Evolutionary conservation across 2,113 vertebrate genomes (phyloP).

Genomic region (Camelus bactrianus): DNA sequence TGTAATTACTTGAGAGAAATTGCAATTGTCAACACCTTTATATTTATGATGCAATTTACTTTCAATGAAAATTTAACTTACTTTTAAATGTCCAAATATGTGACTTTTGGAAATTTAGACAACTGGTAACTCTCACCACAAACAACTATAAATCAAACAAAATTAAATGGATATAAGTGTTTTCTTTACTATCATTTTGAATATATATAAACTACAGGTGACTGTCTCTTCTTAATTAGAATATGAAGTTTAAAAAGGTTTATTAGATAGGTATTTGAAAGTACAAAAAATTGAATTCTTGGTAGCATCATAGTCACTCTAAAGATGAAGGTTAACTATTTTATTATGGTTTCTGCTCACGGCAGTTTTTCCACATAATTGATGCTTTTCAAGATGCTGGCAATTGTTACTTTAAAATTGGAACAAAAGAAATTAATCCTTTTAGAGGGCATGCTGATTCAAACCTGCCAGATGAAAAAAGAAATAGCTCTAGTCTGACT

Average conservation of each 20-base stretch:
- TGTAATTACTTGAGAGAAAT: conserved; percentile 31
- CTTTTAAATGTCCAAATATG: conserved; percentile 14
- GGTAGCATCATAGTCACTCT: not conserved
- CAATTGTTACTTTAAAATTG: conserved; percentile 66
- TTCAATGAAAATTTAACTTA: conserved; percentile 24
- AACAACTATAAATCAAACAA: not conserved
- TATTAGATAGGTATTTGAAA: conserved; percentile 20
- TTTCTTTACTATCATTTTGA: conserved; percentile 24
- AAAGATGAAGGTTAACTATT: conserved; percentile 55
- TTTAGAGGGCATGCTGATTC: conserved; percentile 43
- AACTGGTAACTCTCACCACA: not conserved
- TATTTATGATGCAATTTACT: conserved; percentile 25
- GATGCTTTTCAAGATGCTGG: conserved; percentile 46
- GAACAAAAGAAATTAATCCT: conserved; percentile 71
- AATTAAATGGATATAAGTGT: not conserved
- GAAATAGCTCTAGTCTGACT: conserved; percentile 62
- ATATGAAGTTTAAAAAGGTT: not conserved
- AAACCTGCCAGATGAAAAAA: conserved; percentile 46
- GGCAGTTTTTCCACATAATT: conserved; percentile 43
- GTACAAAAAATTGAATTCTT: not conserved
- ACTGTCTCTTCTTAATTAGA: not conserved
- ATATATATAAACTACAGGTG: not conserved
- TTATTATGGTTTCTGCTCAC: conserved; percentile 44
- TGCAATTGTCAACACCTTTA: not conserved
- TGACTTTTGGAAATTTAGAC: not conserved